Base-by-base conservation (phyloP, 1,140 invertebrate species). In the Cyclina sinensis region DNA sequence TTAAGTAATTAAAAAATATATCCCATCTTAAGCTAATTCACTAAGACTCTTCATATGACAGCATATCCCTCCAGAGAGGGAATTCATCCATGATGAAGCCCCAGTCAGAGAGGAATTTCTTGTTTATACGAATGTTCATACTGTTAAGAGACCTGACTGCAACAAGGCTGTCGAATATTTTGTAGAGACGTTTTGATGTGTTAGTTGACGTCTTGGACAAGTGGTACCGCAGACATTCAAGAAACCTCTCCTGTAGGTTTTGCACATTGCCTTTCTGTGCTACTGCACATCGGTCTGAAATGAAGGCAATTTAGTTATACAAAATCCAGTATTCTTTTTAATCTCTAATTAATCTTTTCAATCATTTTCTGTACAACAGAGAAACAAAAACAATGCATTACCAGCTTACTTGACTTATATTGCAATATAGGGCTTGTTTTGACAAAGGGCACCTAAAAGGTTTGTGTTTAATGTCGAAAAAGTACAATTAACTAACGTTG, bases 31-130 rank as follows among this genome's bases (percentile, higher is more conserved):
- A n/a, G n/a, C n/a, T 48, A n/a, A 65, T 27, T 18, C 30, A 18
- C 30, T 46, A 74, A 43, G 16, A 2, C 14, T 48, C 82, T 7
- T 48, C 62, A 54, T 86, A 86, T 9, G 73, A 78, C 11, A 86
- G 27, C 84, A 86, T 86, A 39, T 65, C 84, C 30, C 65, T 59
- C 84, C 84, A 86, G 16, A 86, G 43, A 16, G 84, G 84, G 32
- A 54, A 86, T 16, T 86, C 84, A 14, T 78, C 5, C 32, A 86
- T 76, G 18, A 86, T 3, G 30, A 86, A 86, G 27, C 46, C 68
- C 84, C 84, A 86, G 7, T 79, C 16, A 39, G 24, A 46, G 0
- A 86, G 48, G 35, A 86, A 86, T 35, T 86, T 65, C 7, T 43
- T 48, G 57, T 86, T 86, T 7, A 86, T 54, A 24, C 27, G 0